Conservation (phyloP, 2,113 vertebrate species). For the Myiozetetes cayanensis region DNA sequence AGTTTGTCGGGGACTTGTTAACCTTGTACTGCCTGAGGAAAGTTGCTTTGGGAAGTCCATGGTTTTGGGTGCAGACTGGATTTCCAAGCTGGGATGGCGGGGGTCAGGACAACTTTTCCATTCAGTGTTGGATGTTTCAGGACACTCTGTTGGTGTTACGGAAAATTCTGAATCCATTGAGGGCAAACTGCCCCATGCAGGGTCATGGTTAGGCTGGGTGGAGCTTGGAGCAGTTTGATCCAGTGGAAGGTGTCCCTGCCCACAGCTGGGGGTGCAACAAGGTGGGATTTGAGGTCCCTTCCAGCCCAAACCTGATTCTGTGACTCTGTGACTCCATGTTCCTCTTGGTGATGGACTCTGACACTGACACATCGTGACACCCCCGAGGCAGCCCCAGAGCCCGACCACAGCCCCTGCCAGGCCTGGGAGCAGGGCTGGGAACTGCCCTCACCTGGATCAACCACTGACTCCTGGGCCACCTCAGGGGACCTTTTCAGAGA, state of each 20-base stretch:
- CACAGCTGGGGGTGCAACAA: not conserved
- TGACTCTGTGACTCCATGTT: not conserved
- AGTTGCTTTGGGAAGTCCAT: not conserved
- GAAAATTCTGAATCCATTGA: rapidly evolving
- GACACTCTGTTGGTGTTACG: not conserved
- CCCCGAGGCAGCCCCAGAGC: not conserved
- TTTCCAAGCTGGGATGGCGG: not conserved
- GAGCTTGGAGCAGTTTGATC: not conserved
- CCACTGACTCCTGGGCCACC: not conserved
- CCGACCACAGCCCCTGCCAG: not conserved
- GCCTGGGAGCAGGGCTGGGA: not conserved
- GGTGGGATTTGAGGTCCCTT: not conserved
- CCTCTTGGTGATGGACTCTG: not conserved
- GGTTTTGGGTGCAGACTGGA: not conserved
- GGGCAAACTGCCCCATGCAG: not conserved
- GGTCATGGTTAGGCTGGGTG: not conserved
- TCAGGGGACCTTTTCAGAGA: not conserved
- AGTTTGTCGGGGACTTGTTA: not conserved
- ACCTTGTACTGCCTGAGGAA: not conserved
- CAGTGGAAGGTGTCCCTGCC: not conserved
- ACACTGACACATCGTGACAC: not conserved
- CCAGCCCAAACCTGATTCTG: not conserved
- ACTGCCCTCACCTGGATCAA: not conserved
- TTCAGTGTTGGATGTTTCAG: not conserved
- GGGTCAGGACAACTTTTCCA: not conserved